These are phyloP conservation scores for Ispidina lecontei DNA, from an alignment of 2,797 vertebrate genomes.

Conservation along the genomic window DNA sequence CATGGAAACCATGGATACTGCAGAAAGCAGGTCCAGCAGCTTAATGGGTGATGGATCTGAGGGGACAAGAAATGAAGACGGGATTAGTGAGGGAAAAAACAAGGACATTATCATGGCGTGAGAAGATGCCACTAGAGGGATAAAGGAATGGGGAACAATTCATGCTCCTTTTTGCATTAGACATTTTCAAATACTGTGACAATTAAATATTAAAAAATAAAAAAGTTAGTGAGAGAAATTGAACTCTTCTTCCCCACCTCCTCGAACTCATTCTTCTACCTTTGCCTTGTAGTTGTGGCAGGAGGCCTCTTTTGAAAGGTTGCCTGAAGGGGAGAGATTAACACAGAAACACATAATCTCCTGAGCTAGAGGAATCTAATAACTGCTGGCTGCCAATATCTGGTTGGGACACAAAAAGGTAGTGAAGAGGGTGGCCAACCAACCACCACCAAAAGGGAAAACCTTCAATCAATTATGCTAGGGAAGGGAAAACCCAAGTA, in stretches of 20 bases:
- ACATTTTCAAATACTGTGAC: conserved; percentile 57
- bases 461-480: neutral
- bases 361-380: conserved; percentile 31
- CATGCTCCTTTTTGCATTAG: conserved; percentile 35
- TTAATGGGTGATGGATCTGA: neutral
- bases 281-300: conserved; percentile 56
- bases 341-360: conserved; percentile 45
- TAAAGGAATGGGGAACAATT: neutral
- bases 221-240: conserved; percentile 61
- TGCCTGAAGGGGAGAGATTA: conserved; percentile 62
- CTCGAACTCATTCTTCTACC: neutral
- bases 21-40: neutral
- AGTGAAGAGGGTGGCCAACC: neutral
- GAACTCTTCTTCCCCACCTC: conserved; percentile 30
- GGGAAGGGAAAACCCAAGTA: neutral
- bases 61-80: neutral
- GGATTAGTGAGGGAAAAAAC: neutral
- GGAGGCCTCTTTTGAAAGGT: conserved; percentile 62
- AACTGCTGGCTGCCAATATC: neutral
- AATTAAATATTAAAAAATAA: neutral
- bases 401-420: neutral
- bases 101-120: neutral
- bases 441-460: neutral
- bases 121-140: neutral
- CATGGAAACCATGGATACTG: neutral